Evolutionary conservation across 1,140 invertebrate genomes (phyloP).

Genomic region (Drosophila tani): DNA sequence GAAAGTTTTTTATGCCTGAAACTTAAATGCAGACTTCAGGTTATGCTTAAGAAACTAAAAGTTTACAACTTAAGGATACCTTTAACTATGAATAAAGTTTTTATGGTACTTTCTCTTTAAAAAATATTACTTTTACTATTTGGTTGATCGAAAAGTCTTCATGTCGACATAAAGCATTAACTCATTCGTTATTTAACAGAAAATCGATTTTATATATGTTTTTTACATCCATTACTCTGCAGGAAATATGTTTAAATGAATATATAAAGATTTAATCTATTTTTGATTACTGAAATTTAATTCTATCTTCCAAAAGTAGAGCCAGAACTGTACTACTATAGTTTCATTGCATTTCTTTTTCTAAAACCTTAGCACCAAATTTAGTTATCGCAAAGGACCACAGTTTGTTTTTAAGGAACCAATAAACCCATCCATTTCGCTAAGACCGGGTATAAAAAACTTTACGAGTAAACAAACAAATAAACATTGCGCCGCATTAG

Average conservation of each 20-base stretch:
- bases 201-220: too few relatives aligned
- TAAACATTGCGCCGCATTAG: constrained; percentile 51
- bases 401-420: not conserved
- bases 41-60: not conserved
- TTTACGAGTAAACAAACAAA: constrained; percentile 67
- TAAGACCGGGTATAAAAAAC: constrained; percentile 35
- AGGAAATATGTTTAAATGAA: not conserved
- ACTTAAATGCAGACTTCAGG: constrained; percentile 3
- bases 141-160: too few relatives aligned
- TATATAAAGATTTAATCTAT: not conserved
- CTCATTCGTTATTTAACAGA: too few relatives aligned
- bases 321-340: rapidly evolving
- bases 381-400: not conserved
- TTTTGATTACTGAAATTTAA: not conserved
- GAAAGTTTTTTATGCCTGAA: constrained; percentile 25
- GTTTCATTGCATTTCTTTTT: not conserved
- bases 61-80: constrained; percentile 3
- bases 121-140: not conserved
- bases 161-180: not conserved
- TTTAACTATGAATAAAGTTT: not conserved
- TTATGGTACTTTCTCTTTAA: not conserved
- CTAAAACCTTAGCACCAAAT: not conserved
- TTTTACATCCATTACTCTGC: too few relatives aligned
- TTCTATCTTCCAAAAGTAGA: too few relatives aligned
- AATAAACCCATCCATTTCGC: constrained; percentile 11